Percentiles rank a stretch among this genome's conserved stretches.
Conservation (phyloP, 2,888 invertebrate genomes). For the Nomada goodeniana region DNA sequence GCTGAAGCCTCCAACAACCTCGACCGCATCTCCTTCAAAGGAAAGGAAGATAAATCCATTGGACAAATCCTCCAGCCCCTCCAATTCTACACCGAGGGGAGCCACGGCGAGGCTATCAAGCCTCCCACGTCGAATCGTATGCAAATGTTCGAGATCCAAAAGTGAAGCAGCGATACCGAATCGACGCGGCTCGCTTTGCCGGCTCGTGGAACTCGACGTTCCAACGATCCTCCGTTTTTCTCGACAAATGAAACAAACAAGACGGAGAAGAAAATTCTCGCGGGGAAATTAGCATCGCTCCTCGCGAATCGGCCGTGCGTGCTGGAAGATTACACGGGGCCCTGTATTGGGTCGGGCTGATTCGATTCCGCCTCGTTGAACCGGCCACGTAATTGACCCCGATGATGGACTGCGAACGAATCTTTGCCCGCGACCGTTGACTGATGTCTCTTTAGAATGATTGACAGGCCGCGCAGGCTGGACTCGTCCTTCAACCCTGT, state of each 20-base stretch:
- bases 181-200: not conserved
- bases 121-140: conserved; percentile 27
- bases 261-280: not conserved
- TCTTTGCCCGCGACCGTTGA: conserved; percentile 65
- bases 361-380: conserved; percentile 77
- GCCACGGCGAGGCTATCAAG: conserved; percentile 24
- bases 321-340: conserved; percentile 38
- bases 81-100: conserved; percentile 1
- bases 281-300: conserved; percentile 35
- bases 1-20: not conserved
- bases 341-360: conserved; percentile 79
- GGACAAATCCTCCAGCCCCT: not conserved
- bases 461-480: conserved; percentile 57
- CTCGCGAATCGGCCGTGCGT: conserved; percentile 8
- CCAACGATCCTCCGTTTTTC: not conserved
- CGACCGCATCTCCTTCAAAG: not conserved
- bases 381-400: conserved; percentile 77
- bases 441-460: conserved; percentile 69
- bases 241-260: not conserved
- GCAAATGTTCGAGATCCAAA: conserved; percentile 33
- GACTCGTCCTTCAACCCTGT: not conserved
- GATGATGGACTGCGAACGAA: conserved; percentile 68
- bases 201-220: not conserved
- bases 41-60: not conserved
- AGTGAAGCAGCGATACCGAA: conserved; percentile 29